Evolutionary conservation across 2,888 invertebrate species (phyloP), one percentile per base, ranked within the genome.

Genomic region (Blera fallax): DNA sequence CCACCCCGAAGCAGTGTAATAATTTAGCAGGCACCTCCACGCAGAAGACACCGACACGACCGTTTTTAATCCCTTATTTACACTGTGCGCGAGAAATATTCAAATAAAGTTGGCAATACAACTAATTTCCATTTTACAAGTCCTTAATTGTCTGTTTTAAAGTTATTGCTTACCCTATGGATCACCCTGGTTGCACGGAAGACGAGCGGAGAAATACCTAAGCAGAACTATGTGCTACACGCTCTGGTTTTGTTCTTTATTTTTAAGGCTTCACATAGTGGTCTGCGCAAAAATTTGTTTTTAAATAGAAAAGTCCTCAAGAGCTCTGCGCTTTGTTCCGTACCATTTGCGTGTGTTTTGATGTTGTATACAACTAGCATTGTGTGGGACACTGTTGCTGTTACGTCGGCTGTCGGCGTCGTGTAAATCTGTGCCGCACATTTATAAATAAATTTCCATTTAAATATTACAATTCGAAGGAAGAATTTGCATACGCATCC

Each of bases 81-180:
- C 70, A 76, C 70, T 62, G 29, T 40, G 16, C 54, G 40, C 76
- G 58, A 56, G 62, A 72, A 79, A 76, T 85, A 85, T 81, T 76
- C 65, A 72, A 76, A 72, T 69, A 74, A 76, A 74, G 56, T 69
- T 74, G 21, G 58, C 74, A 72, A 65, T 80, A 58, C 74, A 76
- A 70, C 76, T 80, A 85, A 85, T 81, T 85, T 85, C 80, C 80
- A 85, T 85, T 85, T 81, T 77, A 81, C 85, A 85, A 85, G 81
- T 76, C 80, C 84, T 76, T 80, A 85, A 85, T 85, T 76, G 85
- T 85, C 80, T 81, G 85, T 81, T 81, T 67, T 81, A 72, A 85
- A 85, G 76, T 81, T 85, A 85, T 85, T 77, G 81, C 76, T 81
- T 81, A 80, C 79, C 62, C 67, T 67, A 85, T 77, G 81, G 74